A percentile compares a stretch with the other conserved stretches of the same genome.
Evolutionary conservation across 2,113 vertebrate species (phyloP).

Genomic region (Gopherus flavomarginatus): DNA sequence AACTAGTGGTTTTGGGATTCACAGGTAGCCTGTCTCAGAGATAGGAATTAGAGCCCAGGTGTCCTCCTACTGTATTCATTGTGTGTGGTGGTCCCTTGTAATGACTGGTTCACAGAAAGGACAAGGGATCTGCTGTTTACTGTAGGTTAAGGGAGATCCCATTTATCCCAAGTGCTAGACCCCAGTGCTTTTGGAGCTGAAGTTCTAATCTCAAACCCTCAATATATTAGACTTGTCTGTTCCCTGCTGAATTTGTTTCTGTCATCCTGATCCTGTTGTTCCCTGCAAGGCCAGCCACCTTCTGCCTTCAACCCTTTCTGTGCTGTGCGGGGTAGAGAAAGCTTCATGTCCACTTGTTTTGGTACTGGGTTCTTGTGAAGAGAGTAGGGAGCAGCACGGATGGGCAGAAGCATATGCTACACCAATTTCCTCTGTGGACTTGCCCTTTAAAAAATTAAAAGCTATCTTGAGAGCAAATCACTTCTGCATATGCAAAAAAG

Average conservation of each 20-base stretch:
- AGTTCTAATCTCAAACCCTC: background rate
- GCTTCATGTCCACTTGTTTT: fast-evolving
- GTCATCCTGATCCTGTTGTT: background rate
- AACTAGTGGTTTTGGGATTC: fast-evolving
- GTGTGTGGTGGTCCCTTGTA: fast-evolving
- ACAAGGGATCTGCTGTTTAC: fast-evolving
- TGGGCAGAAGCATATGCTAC: background rate
- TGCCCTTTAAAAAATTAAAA: background rate
- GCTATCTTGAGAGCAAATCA: background rate
- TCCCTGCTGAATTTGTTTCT: background rate
- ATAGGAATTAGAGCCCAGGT: background rate
- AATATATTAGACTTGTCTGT: fast-evolving
- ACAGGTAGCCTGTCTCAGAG: fast-evolving
- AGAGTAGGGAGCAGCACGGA: background rate
- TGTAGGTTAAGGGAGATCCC: background rate
- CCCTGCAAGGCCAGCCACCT: background rate
- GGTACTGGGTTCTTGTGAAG: background rate
- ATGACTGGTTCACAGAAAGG: fast-evolving
- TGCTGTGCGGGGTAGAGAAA: fast-evolving
- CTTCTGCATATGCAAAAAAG: background rate
- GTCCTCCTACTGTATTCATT: fast-evolving
- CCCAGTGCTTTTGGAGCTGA: fast-evolving
- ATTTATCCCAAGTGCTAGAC: fast-evolving
- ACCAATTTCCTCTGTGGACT: background rate
- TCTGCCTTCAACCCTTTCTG: background rate